Evolutionary conservation across 2,888 invertebrate genomes (phyloP), one percentile per base, ranked within the genome.

Genomic region (Ichneumoninae sp.): DNA sequence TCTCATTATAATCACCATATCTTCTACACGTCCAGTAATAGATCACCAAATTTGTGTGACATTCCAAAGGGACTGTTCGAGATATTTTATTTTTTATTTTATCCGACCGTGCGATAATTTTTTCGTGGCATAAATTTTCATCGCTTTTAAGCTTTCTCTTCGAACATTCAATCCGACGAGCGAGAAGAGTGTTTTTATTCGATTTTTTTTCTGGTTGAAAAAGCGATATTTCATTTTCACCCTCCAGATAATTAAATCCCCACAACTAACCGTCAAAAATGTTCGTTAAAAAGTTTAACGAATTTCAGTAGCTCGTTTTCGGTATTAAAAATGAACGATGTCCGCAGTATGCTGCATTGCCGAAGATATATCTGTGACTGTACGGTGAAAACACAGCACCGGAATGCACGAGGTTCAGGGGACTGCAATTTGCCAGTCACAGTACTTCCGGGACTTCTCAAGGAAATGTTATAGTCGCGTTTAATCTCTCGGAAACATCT

Each of bases 381-480:
- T 30, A 52, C 75, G 65, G 71, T 76, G 82, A 82, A 77, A 80
- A 82, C 80, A 76, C 80, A 74, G 33, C 76, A 72, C 57, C 69
- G 79, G 72, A 85, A 85, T 82, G 60, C 69, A 80, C 68, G 74
- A 68, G 80, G 68, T 74, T 80, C 68, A 57, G 80, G 72, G 76
- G 82, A 70, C 76, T 85, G 82, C 82, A 85, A 85, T 85, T 85
- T 85, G 82, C 85, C 82, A 82, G 85, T 82, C 85, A 85, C 80
- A 80, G 76, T 72, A 85, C 85, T 85, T 85, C 85, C 85, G 85
- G 85, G 82, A 85, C 85, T 85, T 82, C 80, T 85, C 82, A 85
- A 85, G 82, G 80, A 85, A 85, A 85, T 72, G 82, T 85, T 82
- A 85, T 70, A 85, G 82, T 85, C 82, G 76, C 72, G 82, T 85